phyloP scores from a whole-genome alignment of 2,888 invertebrate species.

The Xanthia icteritia region DNA sequence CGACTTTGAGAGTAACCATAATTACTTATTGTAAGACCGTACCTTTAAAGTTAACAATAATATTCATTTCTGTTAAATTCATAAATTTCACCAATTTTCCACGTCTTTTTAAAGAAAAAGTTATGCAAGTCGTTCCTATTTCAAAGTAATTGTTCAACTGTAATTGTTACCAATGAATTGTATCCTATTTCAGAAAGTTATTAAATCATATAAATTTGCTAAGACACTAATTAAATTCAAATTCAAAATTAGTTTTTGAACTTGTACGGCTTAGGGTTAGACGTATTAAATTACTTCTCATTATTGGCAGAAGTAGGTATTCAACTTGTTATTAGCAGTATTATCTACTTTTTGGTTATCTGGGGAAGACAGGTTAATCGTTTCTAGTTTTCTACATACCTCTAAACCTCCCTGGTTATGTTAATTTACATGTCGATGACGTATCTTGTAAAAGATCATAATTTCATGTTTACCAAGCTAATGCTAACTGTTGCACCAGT shows the following conservation, averaged over 20 bases:
- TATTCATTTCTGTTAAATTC: neutral
- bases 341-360: too few relatives aligned
- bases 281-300: neutral
- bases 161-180: neutral
- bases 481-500: neutral
- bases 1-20: constrained; percentile 11
- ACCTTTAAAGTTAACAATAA: neutral
- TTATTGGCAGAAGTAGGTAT: too few relatives aligned
- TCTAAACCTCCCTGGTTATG: neutral
- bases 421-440: neutral
- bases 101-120: neutral
- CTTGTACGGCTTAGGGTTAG: neutral
- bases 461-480: neutral
- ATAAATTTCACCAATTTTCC: neutral
- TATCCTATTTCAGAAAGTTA: neutral
- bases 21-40: constrained; percentile 5
- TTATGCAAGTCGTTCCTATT: neutral
- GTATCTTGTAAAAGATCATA: neutral
- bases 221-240: neutral
- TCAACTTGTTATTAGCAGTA: too few relatives aligned
- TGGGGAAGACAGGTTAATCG: too few relatives aligned
- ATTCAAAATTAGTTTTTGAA: neutral
- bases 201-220: neutral
- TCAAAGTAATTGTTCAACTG: neutral
- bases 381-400: too few relatives aligned